Evolutionary conservation across 2,888 invertebrate species (phyloP).

Genomic region (Exephanes ischioxanthus): DNA sequence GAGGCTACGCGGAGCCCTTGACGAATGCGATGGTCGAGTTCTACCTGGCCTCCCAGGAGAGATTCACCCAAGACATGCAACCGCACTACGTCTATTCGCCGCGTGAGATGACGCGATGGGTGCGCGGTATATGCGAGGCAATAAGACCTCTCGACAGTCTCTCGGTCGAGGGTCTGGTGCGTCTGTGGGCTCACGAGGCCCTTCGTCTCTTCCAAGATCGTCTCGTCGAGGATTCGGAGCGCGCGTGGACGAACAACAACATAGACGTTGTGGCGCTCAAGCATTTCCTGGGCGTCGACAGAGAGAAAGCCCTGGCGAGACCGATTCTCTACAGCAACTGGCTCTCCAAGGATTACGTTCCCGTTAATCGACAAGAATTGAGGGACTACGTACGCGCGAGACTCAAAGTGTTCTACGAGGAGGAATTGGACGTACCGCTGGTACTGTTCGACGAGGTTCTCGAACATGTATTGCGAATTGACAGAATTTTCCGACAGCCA

Average conservation of each 20-base stretch:
- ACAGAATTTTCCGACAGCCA: constrained; percentile 99
- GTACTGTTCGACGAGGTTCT: constrained; percentile 99
- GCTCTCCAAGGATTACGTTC: constrained; percentile 99
- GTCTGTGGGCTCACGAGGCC: constrained; percentile 99
- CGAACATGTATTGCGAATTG: constrained; percentile 99
- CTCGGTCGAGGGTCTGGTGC: constrained; percentile 96
- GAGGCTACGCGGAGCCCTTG: constrained; percentile 97
- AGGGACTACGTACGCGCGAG: constrained; percentile 98
- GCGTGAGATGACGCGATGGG: constrained; percentile 99
- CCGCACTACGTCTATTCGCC: constrained; percentile 99
- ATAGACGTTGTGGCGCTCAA: constrained; percentile 96
- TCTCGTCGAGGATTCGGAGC: constrained; percentile 96
- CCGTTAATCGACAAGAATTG: constrained; percentile 97
- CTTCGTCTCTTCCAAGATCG: constrained; percentile 98
- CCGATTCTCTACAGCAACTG: constrained; percentile 99
- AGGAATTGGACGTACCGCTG: constrained; percentile 98
- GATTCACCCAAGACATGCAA: constrained; percentile 99
- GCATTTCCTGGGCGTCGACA: constrained; percentile 96
- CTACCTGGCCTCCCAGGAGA: constrained; percentile 98
- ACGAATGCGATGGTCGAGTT: constrained; percentile 99
- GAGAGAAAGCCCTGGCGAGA: constrained; percentile 93
- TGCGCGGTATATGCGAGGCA: constrained; percentile 99
- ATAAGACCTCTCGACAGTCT: constrained; percentile 97
- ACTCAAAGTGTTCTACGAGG: constrained; percentile 99
- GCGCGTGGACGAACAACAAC: constrained; percentile 99